Percentiles rank a stretch among this genome's conserved stretches.
These are phyloP conservation scores for Morelia viridis DNA, from an alignment of 2,797 vertebrate species.

Conservation along the genomic window DNA sequence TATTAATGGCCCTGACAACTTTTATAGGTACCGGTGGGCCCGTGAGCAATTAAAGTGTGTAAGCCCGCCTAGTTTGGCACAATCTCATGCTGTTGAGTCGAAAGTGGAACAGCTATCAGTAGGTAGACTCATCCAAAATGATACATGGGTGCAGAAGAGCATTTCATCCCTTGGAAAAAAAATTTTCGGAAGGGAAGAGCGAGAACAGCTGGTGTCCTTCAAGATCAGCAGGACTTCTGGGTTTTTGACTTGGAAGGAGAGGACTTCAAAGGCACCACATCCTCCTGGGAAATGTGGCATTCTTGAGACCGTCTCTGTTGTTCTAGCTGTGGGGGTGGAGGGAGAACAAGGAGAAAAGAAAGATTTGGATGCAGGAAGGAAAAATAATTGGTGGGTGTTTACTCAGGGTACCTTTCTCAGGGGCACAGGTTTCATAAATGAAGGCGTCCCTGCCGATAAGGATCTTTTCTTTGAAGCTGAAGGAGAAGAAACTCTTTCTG, in stretches of 20 bases:
- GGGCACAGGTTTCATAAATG: neutral
- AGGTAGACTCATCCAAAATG: too few relatives aligned
- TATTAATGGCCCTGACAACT: neutral
- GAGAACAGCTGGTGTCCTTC: neutral
- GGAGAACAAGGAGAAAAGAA: neutral
- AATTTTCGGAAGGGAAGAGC: neutral
- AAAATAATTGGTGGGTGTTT: neutral
- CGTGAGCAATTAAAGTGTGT: neutral
- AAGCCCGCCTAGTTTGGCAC: too few relatives aligned
- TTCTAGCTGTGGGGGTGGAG: neutral
- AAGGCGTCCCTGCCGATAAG: neutral
- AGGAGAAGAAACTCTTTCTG: too few relatives aligned
- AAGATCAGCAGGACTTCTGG: neutral
- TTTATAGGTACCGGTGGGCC: neutral
- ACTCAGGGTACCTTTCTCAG: neutral
- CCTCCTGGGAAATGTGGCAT: neutral
- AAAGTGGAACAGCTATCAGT: neutral
- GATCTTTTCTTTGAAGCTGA: neutral
- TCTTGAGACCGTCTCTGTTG: neutral
- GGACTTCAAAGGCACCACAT: neutral
- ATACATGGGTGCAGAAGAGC: too few relatives aligned
- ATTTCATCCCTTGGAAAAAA: neutral
- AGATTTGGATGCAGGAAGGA: neutral
- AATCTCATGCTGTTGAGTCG: too few relatives aligned
- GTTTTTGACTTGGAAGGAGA: neutral